phyloP scores from a whole-genome alignment of 2,113 vertebrate genomes.

The Morone saxatilis region DNA sequence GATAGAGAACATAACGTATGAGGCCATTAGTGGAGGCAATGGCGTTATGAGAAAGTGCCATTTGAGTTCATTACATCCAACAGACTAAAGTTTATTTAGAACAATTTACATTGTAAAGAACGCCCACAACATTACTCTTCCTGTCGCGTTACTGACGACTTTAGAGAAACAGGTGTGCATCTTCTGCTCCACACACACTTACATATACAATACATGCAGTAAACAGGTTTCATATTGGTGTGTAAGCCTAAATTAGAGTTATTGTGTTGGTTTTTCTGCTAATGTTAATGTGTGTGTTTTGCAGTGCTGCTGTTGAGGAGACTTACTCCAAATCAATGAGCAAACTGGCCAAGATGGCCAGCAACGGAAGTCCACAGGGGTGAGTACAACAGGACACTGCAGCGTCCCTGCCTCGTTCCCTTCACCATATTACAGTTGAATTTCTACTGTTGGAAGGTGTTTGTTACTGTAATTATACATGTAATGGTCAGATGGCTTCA shows the following conservation, averaged over 20 bases:
- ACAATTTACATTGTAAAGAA: conserved; percentile 36
- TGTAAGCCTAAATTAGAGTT: background rate
- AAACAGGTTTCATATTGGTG: background rate
- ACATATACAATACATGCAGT: background rate
- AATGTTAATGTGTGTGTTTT: conserved; percentile 1
- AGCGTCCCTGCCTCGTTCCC: background rate
- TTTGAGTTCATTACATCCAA: conserved; percentile 32
- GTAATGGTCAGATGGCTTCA: conserved; percentile 52
- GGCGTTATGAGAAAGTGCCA: conserved; percentile 3
- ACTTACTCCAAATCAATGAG: conserved; percentile 96
- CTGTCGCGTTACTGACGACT: conserved; percentile 11
- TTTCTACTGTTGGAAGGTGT: conserved; percentile 6
- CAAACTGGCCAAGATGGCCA: conserved; percentile 94
- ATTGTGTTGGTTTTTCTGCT: background rate
- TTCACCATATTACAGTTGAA: background rate
- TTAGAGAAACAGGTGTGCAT: background rate
- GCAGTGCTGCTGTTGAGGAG: conserved; percentile 94
- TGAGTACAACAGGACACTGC: conserved; percentile 66
- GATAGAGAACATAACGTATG: conserved; percentile 43
- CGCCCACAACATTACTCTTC: conserved; percentile 20
- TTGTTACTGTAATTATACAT: conserved; percentile 27
- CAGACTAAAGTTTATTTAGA: conserved; percentile 37
- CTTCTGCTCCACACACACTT: background rate
- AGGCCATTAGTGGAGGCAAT: conserved; percentile 41
- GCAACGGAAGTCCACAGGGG: conserved; percentile 92